A percentile compares a stretch with the other conserved stretches of the same genome.
Conservation (phyloP, 2,888 invertebrate species). For the Artemia sinica region DNA sequence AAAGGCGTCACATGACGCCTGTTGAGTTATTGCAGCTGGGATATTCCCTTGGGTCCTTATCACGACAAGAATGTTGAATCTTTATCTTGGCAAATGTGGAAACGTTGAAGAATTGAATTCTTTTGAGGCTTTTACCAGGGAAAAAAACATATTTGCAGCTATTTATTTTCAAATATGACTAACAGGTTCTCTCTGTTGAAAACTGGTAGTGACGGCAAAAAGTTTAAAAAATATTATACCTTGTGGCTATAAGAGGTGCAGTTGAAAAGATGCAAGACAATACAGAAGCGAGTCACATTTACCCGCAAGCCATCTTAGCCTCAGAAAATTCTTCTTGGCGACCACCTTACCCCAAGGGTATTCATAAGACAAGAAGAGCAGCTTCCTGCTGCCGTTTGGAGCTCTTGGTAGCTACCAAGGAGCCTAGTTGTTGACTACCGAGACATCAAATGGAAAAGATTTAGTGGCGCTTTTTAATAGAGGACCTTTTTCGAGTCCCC, state of each 20-base stretch:
- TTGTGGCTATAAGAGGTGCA: constrained; percentile 7
- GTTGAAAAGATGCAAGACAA: constrained; percentile 11
- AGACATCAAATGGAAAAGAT: constrained; percentile 11
- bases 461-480: constrained; percentile 10
- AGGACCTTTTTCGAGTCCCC: neutral
- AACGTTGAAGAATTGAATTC: no score
- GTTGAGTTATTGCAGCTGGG: no score
- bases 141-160: neutral
- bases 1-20: no score
- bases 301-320: neutral
- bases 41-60: no score
- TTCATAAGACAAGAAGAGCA: constrained; percentile 11
- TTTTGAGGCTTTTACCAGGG: neutral
- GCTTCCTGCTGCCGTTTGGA: constrained; percentile 14
- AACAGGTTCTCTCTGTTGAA: neutral
- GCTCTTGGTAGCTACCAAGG: constrained; percentile 3
- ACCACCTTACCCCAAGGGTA: constrained; percentile 5
- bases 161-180: constrained; percentile 1
- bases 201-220: constrained; percentile 12
- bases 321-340: constrained; percentile 12
- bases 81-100: no score
- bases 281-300: constrained; percentile 13
- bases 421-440: constrained; percentile 10
- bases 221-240: neutral
- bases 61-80: no score